These are phyloP conservation scores for Platyrinchus mystaceus DNA, from an alignment of 2,797 vertebrate species.

Conservation along the genomic window DNA sequence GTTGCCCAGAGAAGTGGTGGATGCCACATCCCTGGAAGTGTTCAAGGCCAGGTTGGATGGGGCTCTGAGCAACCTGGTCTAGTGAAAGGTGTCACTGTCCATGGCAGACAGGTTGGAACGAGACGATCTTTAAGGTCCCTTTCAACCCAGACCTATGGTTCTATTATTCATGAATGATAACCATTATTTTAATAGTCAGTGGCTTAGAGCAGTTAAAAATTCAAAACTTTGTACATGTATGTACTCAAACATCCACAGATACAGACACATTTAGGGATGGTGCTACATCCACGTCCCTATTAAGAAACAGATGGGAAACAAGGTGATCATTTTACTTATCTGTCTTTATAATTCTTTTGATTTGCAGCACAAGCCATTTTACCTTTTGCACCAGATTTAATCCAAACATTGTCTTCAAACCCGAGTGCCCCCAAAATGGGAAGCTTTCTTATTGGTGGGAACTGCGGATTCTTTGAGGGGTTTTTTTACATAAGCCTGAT, in stretches of 20 bases:
- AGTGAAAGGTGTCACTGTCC: neutral
- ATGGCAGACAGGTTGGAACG: fast-evolving
- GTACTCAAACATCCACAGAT: neutral
- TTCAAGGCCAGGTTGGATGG: neutral
- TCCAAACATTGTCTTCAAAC: neutral
- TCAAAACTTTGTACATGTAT: neutral
- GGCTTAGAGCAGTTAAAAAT: neutral
- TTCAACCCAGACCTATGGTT: neutral
- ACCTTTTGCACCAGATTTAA: neutral
- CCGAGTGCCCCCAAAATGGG: neutral
- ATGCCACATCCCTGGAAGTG: neutral
- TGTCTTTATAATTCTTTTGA: neutral
- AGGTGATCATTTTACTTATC: neutral
- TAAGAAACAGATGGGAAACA: neutral
- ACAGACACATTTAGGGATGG: neutral
- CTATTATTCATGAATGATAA: neutral
- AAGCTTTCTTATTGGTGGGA: neutral
- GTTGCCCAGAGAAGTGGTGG: neutral
- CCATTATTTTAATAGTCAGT: neutral
- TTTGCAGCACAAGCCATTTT: neutral
- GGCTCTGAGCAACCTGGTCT: neutral
- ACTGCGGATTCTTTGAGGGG: neutral
- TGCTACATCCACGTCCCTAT: neutral
- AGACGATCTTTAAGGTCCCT: neutral
- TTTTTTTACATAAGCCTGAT: neutral